Percentiles rank a stretch among this genome's conserved stretches.
Evolutionary conservation across 92 coral and sea anemone genomes (phyloP).

Genomic region (Porites cylindrica): DNA sequence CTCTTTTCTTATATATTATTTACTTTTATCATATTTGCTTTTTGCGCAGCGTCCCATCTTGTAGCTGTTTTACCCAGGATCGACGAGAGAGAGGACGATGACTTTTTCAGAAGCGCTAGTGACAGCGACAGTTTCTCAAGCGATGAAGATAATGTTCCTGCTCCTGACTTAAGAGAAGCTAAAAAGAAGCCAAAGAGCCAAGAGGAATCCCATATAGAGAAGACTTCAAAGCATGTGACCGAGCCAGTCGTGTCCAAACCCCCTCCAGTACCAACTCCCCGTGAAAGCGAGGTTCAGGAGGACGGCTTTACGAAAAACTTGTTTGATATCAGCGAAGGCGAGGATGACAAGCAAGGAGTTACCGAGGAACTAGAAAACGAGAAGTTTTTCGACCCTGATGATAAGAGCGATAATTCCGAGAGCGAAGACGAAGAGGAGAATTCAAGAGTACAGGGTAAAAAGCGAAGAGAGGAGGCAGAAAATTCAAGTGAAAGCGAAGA

Average conservation of each 20-base stretch:
- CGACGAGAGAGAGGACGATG: slow-evolving; percentile 74
- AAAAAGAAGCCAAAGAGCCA: slow-evolving; percentile 33
- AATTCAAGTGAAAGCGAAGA: slow-evolving; percentile 41
- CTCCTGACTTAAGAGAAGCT: slow-evolving; percentile 64
- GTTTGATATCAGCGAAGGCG: slow-evolving; percentile 74
- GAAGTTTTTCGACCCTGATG: slow-evolving; percentile 81
- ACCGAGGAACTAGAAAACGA: slow-evolving; percentile 38
- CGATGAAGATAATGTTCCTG: slow-evolving; percentile 70
- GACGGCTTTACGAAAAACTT: slow-evolving; percentile 66
- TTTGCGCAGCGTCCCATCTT: slow-evolving; percentile 73
- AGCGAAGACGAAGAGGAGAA: slow-evolving; percentile 62
- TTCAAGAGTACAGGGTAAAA: slow-evolving; percentile 33
- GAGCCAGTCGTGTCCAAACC: neutral
- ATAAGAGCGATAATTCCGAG: slow-evolving; percentile 48
- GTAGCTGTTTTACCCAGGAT: slow-evolving; percentile 79
- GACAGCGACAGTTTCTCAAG: slow-evolving; percentile 63
- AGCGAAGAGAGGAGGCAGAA: slow-evolving; percentile 33
- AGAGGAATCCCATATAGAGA: slow-evolving; percentile 7
- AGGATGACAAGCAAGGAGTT: slow-evolving; percentile 50
- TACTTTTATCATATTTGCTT: neutral
- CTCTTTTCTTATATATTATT: neutral
- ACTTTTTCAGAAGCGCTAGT: slow-evolving; percentile 64
- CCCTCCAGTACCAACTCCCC: neutral
- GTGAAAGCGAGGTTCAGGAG: slow-evolving; percentile 13
- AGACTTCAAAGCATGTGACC: slow-evolving; percentile 8